phyloP scores from a whole-genome alignment of 2,113 vertebrate species.

The Promerops cafer region DNA sequence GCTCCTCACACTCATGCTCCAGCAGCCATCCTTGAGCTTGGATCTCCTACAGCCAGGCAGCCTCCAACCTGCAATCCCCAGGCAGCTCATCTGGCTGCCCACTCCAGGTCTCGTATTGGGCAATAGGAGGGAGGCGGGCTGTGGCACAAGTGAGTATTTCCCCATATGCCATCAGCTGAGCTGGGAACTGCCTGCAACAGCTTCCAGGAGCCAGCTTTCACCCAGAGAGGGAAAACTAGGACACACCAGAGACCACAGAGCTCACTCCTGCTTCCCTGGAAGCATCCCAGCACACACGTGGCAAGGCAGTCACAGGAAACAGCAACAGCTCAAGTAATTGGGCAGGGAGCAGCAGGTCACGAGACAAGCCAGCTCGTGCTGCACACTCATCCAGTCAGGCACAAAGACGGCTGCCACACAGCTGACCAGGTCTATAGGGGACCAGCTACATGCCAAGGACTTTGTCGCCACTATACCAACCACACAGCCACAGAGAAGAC shows the following conservation, averaged over 20 bases:
- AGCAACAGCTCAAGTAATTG: background rate
- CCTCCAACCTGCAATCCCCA: background rate
- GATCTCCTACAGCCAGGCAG: background rate
- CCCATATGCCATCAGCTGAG: background rate
- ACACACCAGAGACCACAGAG: background rate
- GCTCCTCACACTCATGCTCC: background rate
- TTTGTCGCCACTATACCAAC: background rate
- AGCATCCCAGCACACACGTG: background rate
- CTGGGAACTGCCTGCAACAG: background rate
- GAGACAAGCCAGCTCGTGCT: background rate
- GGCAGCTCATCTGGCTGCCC: background rate
- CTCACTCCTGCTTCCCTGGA: background rate
- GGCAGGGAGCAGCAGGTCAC: background rate
- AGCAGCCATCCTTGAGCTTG: rapidly evolving
- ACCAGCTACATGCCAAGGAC: rapidly evolving
- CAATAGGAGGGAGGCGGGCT: background rate
- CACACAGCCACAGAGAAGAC: background rate
- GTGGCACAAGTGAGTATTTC: rapidly evolving
- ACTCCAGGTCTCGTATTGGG: background rate
- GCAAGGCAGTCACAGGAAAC: background rate
- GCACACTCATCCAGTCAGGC: background rate
- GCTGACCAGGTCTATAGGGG: background rate
- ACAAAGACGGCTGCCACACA: background rate
- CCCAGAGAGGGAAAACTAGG: background rate
- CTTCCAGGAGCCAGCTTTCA: background rate